These are phyloP conservation scores for Argyrosomus regius DNA, from an alignment of 2,797 vertebrate species.

Conservation along the genomic window DNA sequence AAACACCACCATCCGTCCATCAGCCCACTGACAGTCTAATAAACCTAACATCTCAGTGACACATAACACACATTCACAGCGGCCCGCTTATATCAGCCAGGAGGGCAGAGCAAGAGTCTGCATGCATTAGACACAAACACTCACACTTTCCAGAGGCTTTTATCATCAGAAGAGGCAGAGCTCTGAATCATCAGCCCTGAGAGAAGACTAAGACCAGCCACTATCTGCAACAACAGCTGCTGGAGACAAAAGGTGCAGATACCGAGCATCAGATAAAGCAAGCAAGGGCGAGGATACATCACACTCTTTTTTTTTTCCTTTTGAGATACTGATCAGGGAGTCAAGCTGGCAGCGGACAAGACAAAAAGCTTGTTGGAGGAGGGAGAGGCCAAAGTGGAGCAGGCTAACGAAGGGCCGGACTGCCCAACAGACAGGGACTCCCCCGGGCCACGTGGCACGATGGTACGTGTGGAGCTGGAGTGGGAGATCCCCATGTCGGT, in stretches of 20 bases:
- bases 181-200: constrained; percentile 47
- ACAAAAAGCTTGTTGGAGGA: constrained; percentile 46
- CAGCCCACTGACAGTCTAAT: constrained; percentile 79
- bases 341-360: constrained; percentile 79
- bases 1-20: constrained; percentile 64
- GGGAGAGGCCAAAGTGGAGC: constrained; percentile 16
- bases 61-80: constrained; percentile 82
- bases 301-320: background rate
- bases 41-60: constrained; percentile 75
- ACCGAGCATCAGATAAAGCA: background rate
- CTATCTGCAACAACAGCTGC: background rate
- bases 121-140: constrained; percentile 18
- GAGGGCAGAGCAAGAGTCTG: constrained; percentile 33
- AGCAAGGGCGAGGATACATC: background rate
- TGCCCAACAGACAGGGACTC: background rate
- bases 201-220: background rate
- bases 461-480: constrained; percentile 70
- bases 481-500: constrained; percentile 82
- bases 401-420: background rate
- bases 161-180: constrained; percentile 34
- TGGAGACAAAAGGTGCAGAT: constrained; percentile 14
- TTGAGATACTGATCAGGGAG: constrained; percentile 23
- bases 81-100: constrained; percentile 76
- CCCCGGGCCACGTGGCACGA: background rate
- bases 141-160: constrained; percentile 38